Conservation (phyloP, 2,113 vertebrate species). For the Saguinus midas region DNA sequence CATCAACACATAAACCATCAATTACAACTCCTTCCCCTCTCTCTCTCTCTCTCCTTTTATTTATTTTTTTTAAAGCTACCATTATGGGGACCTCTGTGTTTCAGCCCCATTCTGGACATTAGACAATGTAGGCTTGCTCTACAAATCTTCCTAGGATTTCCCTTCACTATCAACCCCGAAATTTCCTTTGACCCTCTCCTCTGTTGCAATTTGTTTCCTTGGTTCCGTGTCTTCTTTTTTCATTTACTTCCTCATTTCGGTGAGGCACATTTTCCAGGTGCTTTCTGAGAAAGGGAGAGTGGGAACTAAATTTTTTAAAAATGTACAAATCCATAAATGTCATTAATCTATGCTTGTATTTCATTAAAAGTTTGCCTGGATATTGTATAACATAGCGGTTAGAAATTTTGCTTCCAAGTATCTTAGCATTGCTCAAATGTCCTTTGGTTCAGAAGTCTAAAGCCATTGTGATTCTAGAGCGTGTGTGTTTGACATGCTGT, state of each 20-base stretch:
- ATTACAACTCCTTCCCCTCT: too few species aligned
- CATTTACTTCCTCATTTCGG: constrained; percentile 25
- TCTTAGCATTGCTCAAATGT: not conserved
- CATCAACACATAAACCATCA: not conserved
- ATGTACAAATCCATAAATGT: not conserved
- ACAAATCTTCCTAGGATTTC: not conserved
- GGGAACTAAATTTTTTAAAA: not conserved
- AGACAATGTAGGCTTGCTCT: not conserved
- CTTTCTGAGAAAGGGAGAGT: constrained; percentile 32
- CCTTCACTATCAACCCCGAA: not conserved
- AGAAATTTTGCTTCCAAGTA: not conserved
- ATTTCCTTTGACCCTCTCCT: not conserved
- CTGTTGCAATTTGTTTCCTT: not conserved
- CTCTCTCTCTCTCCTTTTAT: not conserved
- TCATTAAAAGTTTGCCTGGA: not conserved
- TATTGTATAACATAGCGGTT: not conserved
- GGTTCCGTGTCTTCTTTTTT: not conserved
- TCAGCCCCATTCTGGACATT: not conserved
- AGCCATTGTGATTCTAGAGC: not conserved
- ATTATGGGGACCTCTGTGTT: not conserved
- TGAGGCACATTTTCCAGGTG: not conserved
- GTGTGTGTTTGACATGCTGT: not conserved
- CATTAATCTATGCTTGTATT: not conserved
- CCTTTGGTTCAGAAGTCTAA: not conserved
- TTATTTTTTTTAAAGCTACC: not conserved